Base-by-base conservation (phyloP, 2,888 invertebrate genomes). In the Dasysyrphus tricinctus region DNA sequence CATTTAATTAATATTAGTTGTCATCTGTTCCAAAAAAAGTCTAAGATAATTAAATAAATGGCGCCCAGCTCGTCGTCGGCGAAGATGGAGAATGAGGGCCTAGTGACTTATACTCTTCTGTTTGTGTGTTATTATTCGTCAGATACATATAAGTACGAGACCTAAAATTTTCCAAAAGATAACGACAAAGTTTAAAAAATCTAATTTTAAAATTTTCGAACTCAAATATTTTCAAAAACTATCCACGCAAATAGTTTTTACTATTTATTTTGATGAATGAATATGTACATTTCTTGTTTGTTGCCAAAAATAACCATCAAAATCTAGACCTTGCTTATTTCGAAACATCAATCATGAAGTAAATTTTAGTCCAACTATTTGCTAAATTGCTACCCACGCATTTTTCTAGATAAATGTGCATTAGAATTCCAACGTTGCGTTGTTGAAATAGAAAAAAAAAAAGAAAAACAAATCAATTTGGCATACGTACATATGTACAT, bases 361-460 rank as follows among this genome's bases (percentile, higher is more conserved):
- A 29, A 24, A 24, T 54, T 59, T 69, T 69, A 54, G 69, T 54
- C 8, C 51, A 69, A 69, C 69, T 69, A 42, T 69, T 69, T 54
- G 39, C 69, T 54, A 24, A 69, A 54, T 54, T 7, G n/a, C 9
- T 42, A 11, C 69, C 69, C 54, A 39, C 69, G 54, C 69, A 34
- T 29, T 39, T 49, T 5, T 32, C 5, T 63, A n/a, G n/a, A 4
- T 32, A 24, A 1, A 32, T 3, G 7, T 6, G 1, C 32, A 29
- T 69, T 54, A 8, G 8, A 54, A 85, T 85, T 77, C 57, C 81
- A 74, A 51, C 16, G 12, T 12, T 56, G 63, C 32, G 3, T 80
- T 85, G 73, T 73, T 80, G 8, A 44, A 14, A 14, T 11, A 12
- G 11, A 34, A 37, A 2, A 47, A 49, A 37, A 65, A 44, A 56